Conservation (phyloP, 2,113 vertebrate species). For the Cebidichthys violaceus region DNA sequence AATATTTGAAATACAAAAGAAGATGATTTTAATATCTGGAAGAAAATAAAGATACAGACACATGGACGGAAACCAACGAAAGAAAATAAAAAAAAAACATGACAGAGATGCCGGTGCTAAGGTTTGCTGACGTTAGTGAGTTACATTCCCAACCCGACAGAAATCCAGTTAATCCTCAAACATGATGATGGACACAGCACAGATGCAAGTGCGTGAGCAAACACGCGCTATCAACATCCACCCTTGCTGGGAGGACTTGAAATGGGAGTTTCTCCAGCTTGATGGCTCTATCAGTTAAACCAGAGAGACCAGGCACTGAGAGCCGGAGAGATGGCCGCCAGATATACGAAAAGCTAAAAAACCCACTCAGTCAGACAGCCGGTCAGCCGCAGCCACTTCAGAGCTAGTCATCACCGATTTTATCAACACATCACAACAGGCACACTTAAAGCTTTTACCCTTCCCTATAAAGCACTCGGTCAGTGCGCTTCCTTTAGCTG, state of each 20-base stretch:
- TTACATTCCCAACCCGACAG: slow-evolving; percentile 17
- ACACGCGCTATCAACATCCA: background rate
- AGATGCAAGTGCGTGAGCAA: background rate
- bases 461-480: slow-evolving; percentile 13
- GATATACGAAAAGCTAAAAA: slow-evolving; percentile 66
- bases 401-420: slow-evolving; percentile 41
- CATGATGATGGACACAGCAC: slow-evolving; percentile 19
- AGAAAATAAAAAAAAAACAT: too few relatives aligned
- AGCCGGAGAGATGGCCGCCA: slow-evolving; percentile 58
- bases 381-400: slow-evolving; percentile 45
- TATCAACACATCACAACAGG: slow-evolving; percentile 50
- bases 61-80: background rate
- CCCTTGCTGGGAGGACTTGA: slow-evolving; percentile 27
- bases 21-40: background rate
- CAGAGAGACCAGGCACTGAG: slow-evolving; percentile 51
- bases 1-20: background rate
- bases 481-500: background rate
- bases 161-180: slow-evolving; percentile 44
- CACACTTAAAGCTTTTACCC: slow-evolving; percentile 31
- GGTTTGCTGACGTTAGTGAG: slow-evolving; percentile 35
- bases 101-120: background rate
- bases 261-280: slow-evolving; percentile 45
- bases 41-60: background rate
- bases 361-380: slow-evolving; percentile 37
- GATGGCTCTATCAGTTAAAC: slow-evolving; percentile 61